Evolutionary conservation across 2,888 invertebrate species (phyloP).

Genomic region (Eilema griseolum): DNA sequence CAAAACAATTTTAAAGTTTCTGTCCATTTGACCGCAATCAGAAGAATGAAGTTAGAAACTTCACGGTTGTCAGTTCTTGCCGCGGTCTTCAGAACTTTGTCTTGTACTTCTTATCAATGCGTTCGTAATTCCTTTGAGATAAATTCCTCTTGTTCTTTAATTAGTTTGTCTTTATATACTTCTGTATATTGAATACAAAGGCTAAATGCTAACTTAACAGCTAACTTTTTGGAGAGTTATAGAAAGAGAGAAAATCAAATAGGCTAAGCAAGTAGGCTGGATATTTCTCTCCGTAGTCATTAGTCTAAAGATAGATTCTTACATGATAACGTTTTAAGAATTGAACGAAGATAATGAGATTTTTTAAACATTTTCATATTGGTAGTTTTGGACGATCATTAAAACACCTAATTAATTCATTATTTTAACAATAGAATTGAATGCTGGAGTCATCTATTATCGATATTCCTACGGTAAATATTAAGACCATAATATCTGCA

Average conservation of each 20-base stretch:
- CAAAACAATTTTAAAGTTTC: constrained; percentile 50
- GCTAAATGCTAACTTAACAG: constrained; percentile 37
- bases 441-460: too few species aligned
- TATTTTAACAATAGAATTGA: background rate
- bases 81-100: constrained; percentile 35
- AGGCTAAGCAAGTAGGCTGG: background rate
- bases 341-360: background rate
- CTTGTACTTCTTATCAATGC: constrained; percentile 44
- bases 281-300: background rate
- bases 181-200: constrained; percentile 35
- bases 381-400: too few species aligned
- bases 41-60: constrained; percentile 48
- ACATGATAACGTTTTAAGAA: background rate
- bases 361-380: too few species aligned
- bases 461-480: too few species aligned
- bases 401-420: too few species aligned
- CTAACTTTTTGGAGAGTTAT: constrained; percentile 20
- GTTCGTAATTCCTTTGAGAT: constrained; percentile 38
- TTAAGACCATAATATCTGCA: too few species aligned
- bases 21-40: constrained; percentile 47
- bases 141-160: constrained; percentile 48
- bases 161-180: constrained; percentile 40
- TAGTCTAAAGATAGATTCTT: background rate
- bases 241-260: background rate
- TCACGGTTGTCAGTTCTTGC: constrained; percentile 34